Conservation (phyloP, 1,140 invertebrate species). For the Saccostrea cuccullata region DNA sequence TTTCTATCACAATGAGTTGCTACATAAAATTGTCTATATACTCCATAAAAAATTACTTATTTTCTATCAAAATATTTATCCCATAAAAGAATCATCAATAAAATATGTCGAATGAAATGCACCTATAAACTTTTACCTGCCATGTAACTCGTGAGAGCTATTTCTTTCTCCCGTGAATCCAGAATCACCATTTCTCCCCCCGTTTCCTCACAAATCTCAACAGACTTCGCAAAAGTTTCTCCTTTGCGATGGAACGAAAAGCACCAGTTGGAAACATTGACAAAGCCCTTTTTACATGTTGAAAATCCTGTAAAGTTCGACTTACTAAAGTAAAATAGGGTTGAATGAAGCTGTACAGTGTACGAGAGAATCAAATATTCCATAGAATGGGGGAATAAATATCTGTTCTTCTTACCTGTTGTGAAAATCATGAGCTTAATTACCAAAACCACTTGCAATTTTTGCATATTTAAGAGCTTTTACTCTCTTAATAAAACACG, state of each 20-base stretch:
- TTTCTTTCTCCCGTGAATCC: background rate
- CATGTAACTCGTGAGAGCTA: background rate
- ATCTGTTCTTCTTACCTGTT: background rate
- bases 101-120: too few species aligned
- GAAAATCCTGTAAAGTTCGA: background rate
- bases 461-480: background rate
- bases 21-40: too few species aligned
- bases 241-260: background rate
- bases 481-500: too few species aligned
- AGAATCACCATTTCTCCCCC: conserved; percentile 5
- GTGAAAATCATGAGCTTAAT: background rate
- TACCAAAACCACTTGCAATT: background rate
- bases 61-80: too few species aligned
- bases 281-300: background rate
- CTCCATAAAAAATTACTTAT: too few species aligned
- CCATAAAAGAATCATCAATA: too few species aligned
- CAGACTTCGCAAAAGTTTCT: background rate
- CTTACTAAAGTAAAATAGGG: background rate
- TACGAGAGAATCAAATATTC: background rate
- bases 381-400: background rate
- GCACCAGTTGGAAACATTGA: background rate
- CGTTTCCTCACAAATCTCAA: background rate
- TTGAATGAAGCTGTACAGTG: background rate
- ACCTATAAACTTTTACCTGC: background rate
- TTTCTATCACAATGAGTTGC: too few species aligned